phyloP scores from a whole-genome alignment of 2,888 invertebrate species.

The Coenonympha glycerion region DNA sequence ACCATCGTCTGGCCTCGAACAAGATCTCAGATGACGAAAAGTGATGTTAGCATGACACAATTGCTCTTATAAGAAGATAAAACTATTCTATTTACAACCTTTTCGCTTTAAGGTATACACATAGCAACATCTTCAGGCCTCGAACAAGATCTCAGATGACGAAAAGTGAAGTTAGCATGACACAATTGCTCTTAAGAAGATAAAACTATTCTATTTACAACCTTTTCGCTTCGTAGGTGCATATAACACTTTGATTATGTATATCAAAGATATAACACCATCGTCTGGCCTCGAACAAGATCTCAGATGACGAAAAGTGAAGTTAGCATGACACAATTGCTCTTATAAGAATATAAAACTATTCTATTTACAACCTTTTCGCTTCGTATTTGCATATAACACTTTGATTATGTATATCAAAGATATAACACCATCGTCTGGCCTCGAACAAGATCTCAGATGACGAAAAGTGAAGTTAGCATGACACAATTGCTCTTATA shows the following conservation, averaged over 20 bases:
- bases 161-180: no score
- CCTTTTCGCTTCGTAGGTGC: not conserved
- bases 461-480: no score
- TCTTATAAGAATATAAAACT: no score
- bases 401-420: no score
- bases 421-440: not conserved
- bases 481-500: no score
- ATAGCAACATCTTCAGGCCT: not conserved
- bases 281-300: not conserved
- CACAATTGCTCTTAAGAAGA: no score
- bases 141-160: no score
- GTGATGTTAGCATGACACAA: no score
- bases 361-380: not conserved
- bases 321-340: no score
- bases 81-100: not conserved
- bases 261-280: not conserved
- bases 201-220: not conserved
- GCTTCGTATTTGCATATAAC: not conserved
- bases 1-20: not conserved
- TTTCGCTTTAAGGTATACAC: not conserved
- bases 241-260: not conserved
- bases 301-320: no score
- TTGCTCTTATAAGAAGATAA: no score
- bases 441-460: not conserved
- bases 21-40: no score